Evolutionary conservation across 1,140 invertebrate species (phyloP), one percentile per base, ranked within the genome.

Genomic region (Danaus melanippus): DNA sequence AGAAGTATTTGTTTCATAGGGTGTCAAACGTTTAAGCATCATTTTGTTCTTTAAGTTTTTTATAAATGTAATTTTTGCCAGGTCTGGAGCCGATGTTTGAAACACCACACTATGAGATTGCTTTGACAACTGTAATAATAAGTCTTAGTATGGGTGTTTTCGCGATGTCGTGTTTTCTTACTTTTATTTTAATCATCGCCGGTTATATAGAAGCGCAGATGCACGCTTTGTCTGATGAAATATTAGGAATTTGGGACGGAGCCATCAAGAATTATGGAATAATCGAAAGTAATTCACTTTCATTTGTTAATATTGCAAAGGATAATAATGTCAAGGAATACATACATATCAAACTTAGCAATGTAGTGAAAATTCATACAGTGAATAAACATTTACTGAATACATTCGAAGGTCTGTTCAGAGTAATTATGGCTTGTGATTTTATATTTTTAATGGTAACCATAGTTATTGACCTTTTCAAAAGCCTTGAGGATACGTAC

Each of bases 131-230:
- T 2, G 43, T 15, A 8, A 15, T 47, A 9, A 50, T 54, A 40
- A 9, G 41, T 1, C 45, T 62, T 9, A 49, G 41, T 10, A 58
- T 64, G n/a, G 55, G 56, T 2, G 59, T 61, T 8, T 69, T 55
- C 39, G 41, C 46, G 0, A 46, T 60, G 10, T 54, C 64, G n/a
- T 67, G 58, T 46, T 50, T 70, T 12, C 56, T 60, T 15, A 59
- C 50, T 1, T 64, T 71, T 10, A 15, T 67, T 8, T 60, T 75
- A n/a, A 44, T 75, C 10, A 50, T 68, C 9, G 50, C 57, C 9
- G 74, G 74, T 2, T 75, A 77, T 41, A 62, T 52, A n/a, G 72
- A 77, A 62, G 58, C 71, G 6, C 72, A 71, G 50, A 67, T 75
- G 59, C 40, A 65, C 5, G 53, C 71, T 2, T 51, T 72, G 0